Base-by-base conservation (phyloP, 2,113 vertebrate species). In the Capra hircus region DNA sequence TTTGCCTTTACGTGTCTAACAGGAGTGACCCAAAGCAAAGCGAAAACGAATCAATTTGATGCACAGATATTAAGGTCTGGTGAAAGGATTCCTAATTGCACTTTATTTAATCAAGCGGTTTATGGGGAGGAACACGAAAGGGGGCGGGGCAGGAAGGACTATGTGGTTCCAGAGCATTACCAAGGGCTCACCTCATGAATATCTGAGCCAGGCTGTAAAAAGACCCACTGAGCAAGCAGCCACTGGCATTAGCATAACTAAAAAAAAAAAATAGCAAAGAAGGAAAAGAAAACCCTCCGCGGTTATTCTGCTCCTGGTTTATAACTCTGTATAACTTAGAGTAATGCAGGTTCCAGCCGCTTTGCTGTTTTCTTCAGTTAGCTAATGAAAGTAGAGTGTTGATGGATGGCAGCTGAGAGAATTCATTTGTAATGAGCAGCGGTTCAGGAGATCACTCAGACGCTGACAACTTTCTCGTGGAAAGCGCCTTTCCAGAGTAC, bases 331-430 rank as follows among this genome's bases (percentile, higher is more conserved):
- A 15, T 50, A 86, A 96, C 95, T 95, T 64, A 1, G 0, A 57
- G 80, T 3, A 3, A 71, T n/a, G 17, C 45, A n/a, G 74, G 36
- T 50, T 96, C 64, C 88, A 95, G 23, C 7, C 14, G 82, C 59
- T 57, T 40, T 36, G 92, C 64, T 53, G 62, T 71, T 93, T 94
- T 97, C 96, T 86, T 96, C 96, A 92, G 88, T 97, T 94, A 94
- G 93, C 94, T 98, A 97, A 95, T 94, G 80, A 96, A 95, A 86
- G 80, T 83, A 16, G 97, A 95, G 87, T 97, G 98, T 97, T 98
- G 95, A 98, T 93, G 91, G 74, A 97, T 98, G 94, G 95, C 45
- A 97, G 96, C 80, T 94, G 28, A 78, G 23, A 91, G 7, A 36
- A 33, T 48, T 95, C 98, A 92, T 98, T 97, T 96, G 98, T 93